Conservation (phyloP, 1,140 invertebrate species). For the Platyscapa corneri region DNA sequence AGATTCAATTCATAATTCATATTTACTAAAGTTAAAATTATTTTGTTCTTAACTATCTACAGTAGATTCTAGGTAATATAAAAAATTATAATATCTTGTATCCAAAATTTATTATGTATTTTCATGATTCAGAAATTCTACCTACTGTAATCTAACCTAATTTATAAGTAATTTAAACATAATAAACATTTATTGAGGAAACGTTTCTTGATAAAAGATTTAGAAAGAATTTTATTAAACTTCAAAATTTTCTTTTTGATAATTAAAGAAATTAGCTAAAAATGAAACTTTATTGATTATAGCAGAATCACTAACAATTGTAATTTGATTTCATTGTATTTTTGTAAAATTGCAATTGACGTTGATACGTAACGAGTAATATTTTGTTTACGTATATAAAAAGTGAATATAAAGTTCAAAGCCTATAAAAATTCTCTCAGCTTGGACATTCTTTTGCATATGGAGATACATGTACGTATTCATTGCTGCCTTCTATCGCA, state of each 20-base stretch:
- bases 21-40: background rate
- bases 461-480: constrained; percentile 11
- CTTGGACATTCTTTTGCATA: constrained; percentile 32
- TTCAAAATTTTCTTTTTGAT: background rate
- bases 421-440: background rate
- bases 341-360: background rate
- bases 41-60: background rate
- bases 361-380: background rate
- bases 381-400: constrained; percentile 15
- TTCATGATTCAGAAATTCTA: background rate
- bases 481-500: background rate
- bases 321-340: background rate
- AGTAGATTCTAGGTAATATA: background rate
- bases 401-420: background rate
- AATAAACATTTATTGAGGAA: background rate
- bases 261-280: background rate
- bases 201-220: background rate
- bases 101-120: background rate
- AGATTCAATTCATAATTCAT: background rate
- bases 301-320: background rate
- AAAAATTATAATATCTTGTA: background rate
- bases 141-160: constrained; percentile 7
- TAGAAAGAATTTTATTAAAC: background rate
- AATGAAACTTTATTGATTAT: background rate
- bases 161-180: background rate